Base-by-base conservation (phyloP, 2,113 vertebrate species). In the Globicephala melas region DNA sequence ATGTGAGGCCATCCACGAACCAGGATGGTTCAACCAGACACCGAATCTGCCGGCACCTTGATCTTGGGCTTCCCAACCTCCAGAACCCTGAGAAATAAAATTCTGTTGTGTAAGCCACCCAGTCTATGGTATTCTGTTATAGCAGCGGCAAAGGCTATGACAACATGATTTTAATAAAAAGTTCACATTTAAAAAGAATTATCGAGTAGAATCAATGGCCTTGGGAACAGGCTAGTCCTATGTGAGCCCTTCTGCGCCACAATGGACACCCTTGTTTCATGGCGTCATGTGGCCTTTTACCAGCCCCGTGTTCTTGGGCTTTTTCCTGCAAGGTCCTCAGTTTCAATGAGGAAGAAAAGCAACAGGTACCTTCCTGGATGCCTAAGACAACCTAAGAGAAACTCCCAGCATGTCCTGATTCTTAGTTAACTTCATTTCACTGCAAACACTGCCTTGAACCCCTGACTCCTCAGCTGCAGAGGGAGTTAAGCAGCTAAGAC, bases 171-270 rank as follows among this genome's bases (percentile, higher is more conserved):
- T 60, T 62, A 55, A 71, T 41, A n/a, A 55, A 79, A 89, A 31
- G 13, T 28, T 60, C 15, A 60, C 28, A 89, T 94, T 71, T 26
- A n/a, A 74, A 88, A 41, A 73, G 41, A 73, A 74, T 38, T 11
- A 50, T 31, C 9, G 77, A 81, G 60, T 63, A 89, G 65, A 41
- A 55, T 79, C 76, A n/a, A 62, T 44, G 44, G 62, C 68, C 21
- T 9, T 38, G 8, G 11, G 38, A 71, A 55, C 5, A 36, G 71
- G 13, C 53, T 17, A 5, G 44, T 41, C 41, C 38, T 6, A 8
- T 11, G 2, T 13, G 15, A 28, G 38, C 13, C 2, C 26, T 38
- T 14, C 23, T 23, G 1, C 10, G 14, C 6, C 26, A 5, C 3
- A 14, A 44, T 5, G 17, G 31, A 5, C 13, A n/a, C 0, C 14